Conservation (phyloP, 2,113 vertebrate species). For the Chionomys nivalis region DNA sequence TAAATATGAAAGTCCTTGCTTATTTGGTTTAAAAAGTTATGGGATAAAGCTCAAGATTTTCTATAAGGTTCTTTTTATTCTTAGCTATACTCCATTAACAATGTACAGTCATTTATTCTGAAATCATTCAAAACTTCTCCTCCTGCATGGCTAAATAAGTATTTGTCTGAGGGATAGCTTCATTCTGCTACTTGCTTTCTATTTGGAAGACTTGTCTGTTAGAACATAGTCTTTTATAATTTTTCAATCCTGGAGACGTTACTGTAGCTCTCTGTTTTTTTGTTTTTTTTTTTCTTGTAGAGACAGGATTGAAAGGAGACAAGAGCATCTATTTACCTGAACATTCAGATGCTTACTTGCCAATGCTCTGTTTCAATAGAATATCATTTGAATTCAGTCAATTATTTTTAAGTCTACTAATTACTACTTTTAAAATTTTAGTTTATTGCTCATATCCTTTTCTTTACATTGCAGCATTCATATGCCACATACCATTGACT, state of each 20-base stretch:
- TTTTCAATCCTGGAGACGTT: slow-evolving; percentile 6
- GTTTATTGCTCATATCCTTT: slow-evolving; percentile 3
- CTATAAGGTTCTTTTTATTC: slow-evolving; percentile 42
- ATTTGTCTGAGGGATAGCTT: slow-evolving; percentile 32
- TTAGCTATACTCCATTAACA: slow-evolving; percentile 38
- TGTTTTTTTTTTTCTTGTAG: slow-evolving; percentile 34
- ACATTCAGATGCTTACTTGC: slow-evolving; percentile 27
- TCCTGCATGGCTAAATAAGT: slow-evolving; percentile 27
- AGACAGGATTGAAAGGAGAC: slow-evolving; percentile 21
- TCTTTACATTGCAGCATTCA: neutral
- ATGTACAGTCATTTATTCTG: neutral
- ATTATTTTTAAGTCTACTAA: slow-evolving; percentile 37
- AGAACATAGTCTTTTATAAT: slow-evolving; percentile 14
- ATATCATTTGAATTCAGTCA: neutral
- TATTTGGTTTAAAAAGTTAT: slow-evolving; percentile 9
- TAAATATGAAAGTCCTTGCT: slow-evolving; percentile 49
- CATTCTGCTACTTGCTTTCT: slow-evolving; percentile 43
- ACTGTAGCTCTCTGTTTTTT: neutral
- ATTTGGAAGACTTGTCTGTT: slow-evolving; percentile 34
- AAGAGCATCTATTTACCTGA: neutral
- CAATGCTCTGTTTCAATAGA: neutral
- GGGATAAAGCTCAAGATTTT: slow-evolving; percentile 55
- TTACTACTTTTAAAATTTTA: slow-evolving; percentile 39
- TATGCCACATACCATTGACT: neutral
- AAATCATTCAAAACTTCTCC: slow-evolving; percentile 5